A percentile compares a stretch with the other conserved stretches of the same genome.
Evolutionary conservation across 1,140 invertebrate species (phyloP).

Genomic region (Trissolcus basalis): DNA sequence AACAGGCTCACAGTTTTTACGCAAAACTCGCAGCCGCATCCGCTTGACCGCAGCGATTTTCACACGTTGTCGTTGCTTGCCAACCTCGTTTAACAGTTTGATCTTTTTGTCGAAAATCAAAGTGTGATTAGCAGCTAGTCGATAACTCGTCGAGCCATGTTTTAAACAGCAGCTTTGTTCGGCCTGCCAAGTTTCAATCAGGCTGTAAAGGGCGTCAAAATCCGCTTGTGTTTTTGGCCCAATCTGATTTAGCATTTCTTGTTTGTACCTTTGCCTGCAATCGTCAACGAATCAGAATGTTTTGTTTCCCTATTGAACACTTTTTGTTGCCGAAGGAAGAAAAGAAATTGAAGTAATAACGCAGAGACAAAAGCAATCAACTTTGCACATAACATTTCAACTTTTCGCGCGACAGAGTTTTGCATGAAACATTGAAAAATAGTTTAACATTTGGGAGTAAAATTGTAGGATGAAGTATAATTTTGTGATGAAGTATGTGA

Average conservation of each 20-base stretch:
- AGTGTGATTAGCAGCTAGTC: slow-evolving; percentile 78
- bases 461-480: no score
- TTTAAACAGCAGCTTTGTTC: slow-evolving; percentile 78
- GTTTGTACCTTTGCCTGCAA: slow-evolving; percentile 75
- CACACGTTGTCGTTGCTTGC: slow-evolving; percentile 77
- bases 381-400: not conserved
- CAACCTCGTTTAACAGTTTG: slow-evolving; percentile 79
- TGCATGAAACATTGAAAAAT: no score
- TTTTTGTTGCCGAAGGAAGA: not conserved
- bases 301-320: no score
- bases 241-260: slow-evolving; percentile 78
- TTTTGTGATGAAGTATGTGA: no score
- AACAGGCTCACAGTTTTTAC: slow-evolving; percentile 79
- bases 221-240: slow-evolving; percentile 79
- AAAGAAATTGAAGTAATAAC: no score
- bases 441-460: no score
- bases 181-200: slow-evolving; percentile 81
- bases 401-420: no score
- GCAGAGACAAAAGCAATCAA: not conserved
- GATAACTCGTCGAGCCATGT: slow-evolving; percentile 76
- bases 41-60: slow-evolving; percentile 76
- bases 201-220: slow-evolving; percentile 80
- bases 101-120: slow-evolving; percentile 80
- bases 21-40: slow-evolving; percentile 78
- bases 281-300: no score